Conservation (phyloP, 2,888 invertebrate genomes). For the Bimastos eiseni region DNA sequence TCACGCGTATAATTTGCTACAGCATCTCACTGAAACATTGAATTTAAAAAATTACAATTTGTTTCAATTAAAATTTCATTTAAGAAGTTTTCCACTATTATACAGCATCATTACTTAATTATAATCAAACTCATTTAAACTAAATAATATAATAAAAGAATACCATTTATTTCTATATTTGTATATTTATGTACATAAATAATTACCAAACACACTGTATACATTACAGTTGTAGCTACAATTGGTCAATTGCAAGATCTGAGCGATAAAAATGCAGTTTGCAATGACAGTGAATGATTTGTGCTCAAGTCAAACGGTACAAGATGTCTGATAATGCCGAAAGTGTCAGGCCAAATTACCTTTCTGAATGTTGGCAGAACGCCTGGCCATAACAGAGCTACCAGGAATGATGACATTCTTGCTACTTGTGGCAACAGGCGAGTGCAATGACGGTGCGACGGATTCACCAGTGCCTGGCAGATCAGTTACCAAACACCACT, state of each 20-base stretch:
- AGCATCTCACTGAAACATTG: background rate
- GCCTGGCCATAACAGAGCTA: constrained; percentile 31
- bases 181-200: background rate
- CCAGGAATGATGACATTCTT: constrained; percentile 32
- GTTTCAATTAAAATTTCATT: background rate
- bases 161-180: too few relatives aligned
- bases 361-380: constrained; percentile 33
- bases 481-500: background rate
- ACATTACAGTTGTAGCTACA: background rate
- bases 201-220: background rate
- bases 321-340: background rate
- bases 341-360: background rate
- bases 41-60: background rate
- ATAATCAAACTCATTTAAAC: background rate
- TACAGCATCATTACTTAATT: background rate
- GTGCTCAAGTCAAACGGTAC: background rate
- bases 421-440: background rate
- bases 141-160: too few relatives aligned
- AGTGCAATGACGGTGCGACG: background rate
- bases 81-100: background rate
- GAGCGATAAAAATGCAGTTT: background rate
- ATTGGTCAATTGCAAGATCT: too few relatives aligned
- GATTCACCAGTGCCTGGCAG: constrained; percentile 13
- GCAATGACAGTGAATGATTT: background rate
- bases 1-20: background rate